Percentiles rank a stretch among this genome's conserved stretches.
These are phyloP conservation scores for Muscicapa striata DNA, from an alignment of 2,797 vertebrate species.

Conservation along the genomic window DNA sequence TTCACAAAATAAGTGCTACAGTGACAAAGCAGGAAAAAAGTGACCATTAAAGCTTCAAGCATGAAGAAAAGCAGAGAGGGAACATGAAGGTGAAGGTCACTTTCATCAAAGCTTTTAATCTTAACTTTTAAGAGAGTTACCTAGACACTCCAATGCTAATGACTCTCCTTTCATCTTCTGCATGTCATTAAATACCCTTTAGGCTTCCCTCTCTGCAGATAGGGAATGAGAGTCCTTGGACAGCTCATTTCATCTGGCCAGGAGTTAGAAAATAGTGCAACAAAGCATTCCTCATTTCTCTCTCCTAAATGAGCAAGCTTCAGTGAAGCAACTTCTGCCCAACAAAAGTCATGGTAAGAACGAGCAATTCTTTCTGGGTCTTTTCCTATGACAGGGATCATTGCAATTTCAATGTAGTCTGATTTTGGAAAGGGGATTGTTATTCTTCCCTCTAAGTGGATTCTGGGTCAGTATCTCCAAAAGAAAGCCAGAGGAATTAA, in stretches of 20 bases:
- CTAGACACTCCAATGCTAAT: neutral
- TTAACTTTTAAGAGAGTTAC: slow-evolving; percentile 24
- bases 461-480: neutral
- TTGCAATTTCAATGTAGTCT: neutral
- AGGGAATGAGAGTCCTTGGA: neutral
- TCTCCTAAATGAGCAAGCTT: neutral
- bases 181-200: neutral
- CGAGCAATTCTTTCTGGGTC: neutral
- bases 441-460: neutral
- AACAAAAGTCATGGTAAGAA: neutral
- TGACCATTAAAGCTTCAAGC: neutral
- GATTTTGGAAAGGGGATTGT: neutral
- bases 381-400: fast-evolving
- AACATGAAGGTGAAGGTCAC: slow-evolving; percentile 2
- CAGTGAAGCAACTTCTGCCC: neutral
- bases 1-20: neutral
- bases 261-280: slow-evolving; percentile 3
- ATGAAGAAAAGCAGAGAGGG: neutral
- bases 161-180: neutral
- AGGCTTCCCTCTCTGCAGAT: neutral
- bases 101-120: slow-evolving; percentile 42
- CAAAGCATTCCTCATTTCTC: slow-evolving; percentile 1
- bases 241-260: neutral
- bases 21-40: neutral
- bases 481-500: neutral